phyloP scores from a whole-genome alignment of 2,113 vertebrate species.

The Brachypodius melanocephalos region DNA sequence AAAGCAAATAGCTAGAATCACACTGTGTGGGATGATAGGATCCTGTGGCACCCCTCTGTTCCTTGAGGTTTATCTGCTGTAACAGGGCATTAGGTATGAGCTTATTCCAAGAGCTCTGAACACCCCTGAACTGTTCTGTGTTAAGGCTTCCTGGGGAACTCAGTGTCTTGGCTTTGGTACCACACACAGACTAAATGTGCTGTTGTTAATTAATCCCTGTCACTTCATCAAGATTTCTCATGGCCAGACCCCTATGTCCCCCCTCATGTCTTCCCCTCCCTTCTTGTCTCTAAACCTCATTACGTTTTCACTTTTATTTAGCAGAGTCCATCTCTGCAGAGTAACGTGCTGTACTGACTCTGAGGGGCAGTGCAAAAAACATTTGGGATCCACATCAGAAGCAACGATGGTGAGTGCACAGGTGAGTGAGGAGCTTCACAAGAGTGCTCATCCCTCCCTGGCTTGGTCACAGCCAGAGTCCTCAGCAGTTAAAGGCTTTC shows the following conservation, averaged over 20 bases:
- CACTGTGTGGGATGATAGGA: not conserved
- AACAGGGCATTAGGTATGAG: not conserved
- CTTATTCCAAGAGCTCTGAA: not conserved
- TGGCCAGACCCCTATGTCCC: fast-evolving
- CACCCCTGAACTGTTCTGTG: not conserved
- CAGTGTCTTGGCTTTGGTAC: not conserved
- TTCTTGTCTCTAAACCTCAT: not conserved
- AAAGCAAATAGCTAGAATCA: not conserved
- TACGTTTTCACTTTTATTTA: not conserved
- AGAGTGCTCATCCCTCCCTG: not conserved
- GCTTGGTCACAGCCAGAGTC: not conserved
- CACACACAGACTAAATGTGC: not conserved
- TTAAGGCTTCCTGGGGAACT: not conserved
- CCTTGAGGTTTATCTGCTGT: not conserved
- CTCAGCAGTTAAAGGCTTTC: not conserved
- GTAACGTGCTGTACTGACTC: not conserved
- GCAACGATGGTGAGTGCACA: fast-evolving
- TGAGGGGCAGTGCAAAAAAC: not conserved
- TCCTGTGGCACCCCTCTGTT: not conserved
- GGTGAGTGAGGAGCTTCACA: not conserved
- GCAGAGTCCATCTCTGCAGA: not conserved
- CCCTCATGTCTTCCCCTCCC: not conserved
- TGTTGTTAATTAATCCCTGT: not conserved
- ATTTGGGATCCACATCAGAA: not conserved
- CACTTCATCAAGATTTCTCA: not conserved